A percentile compares a stretch with the other conserved stretches of the same genome.
These are phyloP conservation scores for Trichosurus vulpecula DNA, from an alignment of 2,797 vertebrate genomes.

Conservation along the genomic window DNA sequence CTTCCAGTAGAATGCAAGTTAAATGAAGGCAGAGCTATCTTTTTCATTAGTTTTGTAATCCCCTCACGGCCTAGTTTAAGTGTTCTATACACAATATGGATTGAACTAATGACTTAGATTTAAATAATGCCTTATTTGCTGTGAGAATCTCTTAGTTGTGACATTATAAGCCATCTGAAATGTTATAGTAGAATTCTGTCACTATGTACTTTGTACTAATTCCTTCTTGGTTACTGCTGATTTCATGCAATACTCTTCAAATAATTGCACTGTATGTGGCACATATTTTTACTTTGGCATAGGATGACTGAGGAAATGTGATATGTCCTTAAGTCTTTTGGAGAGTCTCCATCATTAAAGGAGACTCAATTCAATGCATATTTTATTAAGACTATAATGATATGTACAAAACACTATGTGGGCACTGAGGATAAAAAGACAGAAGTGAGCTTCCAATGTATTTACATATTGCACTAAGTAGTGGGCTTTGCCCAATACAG, in stretches of 20 bases:
- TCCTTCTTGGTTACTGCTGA: background rate
- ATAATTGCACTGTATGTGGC: background rate
- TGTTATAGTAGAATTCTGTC: background rate
- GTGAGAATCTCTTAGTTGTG: background rate
- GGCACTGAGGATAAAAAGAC: background rate
- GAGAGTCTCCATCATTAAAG: constrained; percentile 21
- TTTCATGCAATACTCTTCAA: background rate
- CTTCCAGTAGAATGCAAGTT: background rate
- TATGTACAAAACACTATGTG: background rate
- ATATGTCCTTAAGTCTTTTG: constrained; percentile 7
- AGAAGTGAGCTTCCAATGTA: background rate
- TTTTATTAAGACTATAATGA: background rate
- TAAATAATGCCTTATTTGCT: background rate
- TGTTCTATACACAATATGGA: background rate
- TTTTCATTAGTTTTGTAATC: background rate
- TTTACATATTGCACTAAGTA: background rate
- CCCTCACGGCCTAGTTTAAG: background rate
- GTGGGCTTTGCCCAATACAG: no score
- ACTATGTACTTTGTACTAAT: background rate
- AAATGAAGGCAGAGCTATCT: background rate
- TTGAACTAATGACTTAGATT: background rate
- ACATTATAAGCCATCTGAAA: background rate
- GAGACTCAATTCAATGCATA: background rate
- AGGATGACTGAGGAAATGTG: background rate
- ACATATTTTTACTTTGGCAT: background rate